A percentile compares a stretch with the other conserved stretches of the same genome.
These are phyloP conservation scores for Cantharis rufa DNA, from an alignment of 2,888 invertebrate genomes.

Conservation along the genomic window DNA sequence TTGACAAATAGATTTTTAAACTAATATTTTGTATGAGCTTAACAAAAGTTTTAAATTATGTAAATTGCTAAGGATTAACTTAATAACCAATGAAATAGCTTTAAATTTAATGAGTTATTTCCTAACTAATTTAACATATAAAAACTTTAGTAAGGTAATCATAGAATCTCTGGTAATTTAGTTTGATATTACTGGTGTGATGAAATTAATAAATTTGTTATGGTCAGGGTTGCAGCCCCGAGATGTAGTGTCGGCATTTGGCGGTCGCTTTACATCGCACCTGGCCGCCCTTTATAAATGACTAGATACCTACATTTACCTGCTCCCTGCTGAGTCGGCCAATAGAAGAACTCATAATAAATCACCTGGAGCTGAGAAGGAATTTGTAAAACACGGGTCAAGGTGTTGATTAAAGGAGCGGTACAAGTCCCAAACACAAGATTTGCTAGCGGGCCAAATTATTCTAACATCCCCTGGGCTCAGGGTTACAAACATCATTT, in stretches of 20 bases:
- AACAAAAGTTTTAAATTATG: neutral
- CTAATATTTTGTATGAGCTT: neutral
- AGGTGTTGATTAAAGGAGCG: constrained; percentile 55
- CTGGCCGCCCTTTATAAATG: constrained; percentile 48
- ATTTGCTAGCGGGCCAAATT: constrained; percentile 37
- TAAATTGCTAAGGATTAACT: neutral
- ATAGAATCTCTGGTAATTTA: constrained; percentile 20
- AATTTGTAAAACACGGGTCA: constrained; percentile 55
- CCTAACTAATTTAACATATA: constrained; percentile 12
- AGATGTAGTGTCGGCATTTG: constrained; percentile 41
- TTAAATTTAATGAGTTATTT: constrained; percentile 4
- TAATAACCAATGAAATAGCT: constrained; percentile 2
- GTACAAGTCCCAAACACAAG: constrained; percentile 42
- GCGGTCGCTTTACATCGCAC: constrained; percentile 45
- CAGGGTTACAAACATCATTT: constrained; percentile 44
- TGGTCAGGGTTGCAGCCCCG: constrained; percentile 44
- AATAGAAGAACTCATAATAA: constrained; percentile 55
- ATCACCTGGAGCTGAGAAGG: constrained; percentile 54
- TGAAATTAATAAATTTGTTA: constrained; percentile 47
- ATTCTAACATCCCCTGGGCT: constrained; percentile 39
- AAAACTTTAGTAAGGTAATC: constrained; percentile 20
- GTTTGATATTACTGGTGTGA: constrained; percentile 26
- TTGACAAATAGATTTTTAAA: constrained; percentile 2
- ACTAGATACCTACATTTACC: constrained; percentile 48
- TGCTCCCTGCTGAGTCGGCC: constrained; percentile 52